phyloP scores from a whole-genome alignment of 1,140 invertebrate species.

The Nymphalis io region DNA sequence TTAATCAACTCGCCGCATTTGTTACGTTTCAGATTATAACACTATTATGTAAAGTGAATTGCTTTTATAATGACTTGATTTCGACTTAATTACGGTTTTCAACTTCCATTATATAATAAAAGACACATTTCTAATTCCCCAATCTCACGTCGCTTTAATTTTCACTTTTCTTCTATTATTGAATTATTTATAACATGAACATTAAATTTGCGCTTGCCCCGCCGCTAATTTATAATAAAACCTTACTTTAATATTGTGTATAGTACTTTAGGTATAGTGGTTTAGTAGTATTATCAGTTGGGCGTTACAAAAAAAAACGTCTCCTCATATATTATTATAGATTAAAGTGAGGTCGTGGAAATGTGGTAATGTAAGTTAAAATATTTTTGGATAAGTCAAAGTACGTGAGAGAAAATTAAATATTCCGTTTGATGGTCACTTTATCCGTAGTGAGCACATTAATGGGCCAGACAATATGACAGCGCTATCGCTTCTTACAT shows the following conservation, averaged over 20 bases:
- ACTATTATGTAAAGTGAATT: slow-evolving; percentile 8
- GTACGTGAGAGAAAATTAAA: background rate
- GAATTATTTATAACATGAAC: too few species aligned
- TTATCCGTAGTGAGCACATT: background rate
- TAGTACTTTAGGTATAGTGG: too few species aligned
- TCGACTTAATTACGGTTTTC: background rate
- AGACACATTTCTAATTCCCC: background rate
- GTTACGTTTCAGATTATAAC: slow-evolving; percentile 1
- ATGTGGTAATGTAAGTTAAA: too few species aligned
- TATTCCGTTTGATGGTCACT: background rate
- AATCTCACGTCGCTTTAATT: too few species aligned
- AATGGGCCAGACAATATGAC: background rate
- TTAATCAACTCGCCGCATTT: slow-evolving; percentile 10
- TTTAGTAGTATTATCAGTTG: too few species aligned
- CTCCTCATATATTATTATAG: too few species aligned
- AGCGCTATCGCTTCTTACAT: slow-evolving; percentile 6
- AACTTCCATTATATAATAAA: background rate
- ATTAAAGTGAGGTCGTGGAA: too few species aligned
- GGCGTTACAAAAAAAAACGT: too few species aligned
- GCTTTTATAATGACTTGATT: slow-evolving; percentile 5
- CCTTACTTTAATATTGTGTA: too few species aligned
- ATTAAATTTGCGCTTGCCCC: too few species aligned
- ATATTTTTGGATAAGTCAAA: background rate
- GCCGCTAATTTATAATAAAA: too few species aligned
- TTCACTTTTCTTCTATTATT: too few species aligned